phyloP scores from a whole-genome alignment of 2,113 vertebrate species.

The Channa maculata region DNA sequence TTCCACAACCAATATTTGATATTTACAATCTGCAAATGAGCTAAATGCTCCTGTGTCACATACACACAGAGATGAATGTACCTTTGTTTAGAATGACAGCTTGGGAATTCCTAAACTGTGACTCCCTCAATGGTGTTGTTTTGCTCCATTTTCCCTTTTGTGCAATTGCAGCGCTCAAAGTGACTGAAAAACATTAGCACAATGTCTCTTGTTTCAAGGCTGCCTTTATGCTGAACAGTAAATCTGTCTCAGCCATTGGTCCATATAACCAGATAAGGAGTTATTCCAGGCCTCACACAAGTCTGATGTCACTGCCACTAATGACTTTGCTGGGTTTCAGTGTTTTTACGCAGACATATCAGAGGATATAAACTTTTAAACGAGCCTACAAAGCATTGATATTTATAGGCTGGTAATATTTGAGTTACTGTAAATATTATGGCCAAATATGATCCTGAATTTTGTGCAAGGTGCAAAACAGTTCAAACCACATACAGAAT shows the following conservation, averaged over 20 bases:
- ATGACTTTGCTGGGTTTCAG: slow-evolving; percentile 61
- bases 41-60: slow-evolving; percentile 18
- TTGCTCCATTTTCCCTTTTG: slow-evolving; percentile 63
- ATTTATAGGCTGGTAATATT: slow-evolving; percentile 53
- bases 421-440: slow-evolving; percentile 48
- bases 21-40: slow-evolving; percentile 58
- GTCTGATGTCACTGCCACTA: slow-evolving; percentile 67
- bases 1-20: slow-evolving; percentile 49
- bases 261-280: slow-evolving; percentile 76
- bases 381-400: slow-evolving; percentile 33
- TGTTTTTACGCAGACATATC: slow-evolving; percentile 58
- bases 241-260: slow-evolving; percentile 75
- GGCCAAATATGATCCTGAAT: slow-evolving; percentile 33
- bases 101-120: slow-evolving; percentile 58
- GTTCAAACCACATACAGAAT: slow-evolving; percentile 25
- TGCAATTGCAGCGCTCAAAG: slow-evolving; percentile 70
- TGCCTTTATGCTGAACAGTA: slow-evolving; percentile 69
- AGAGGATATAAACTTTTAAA: slow-evolving; percentile 59
- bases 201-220: slow-evolving; percentile 76
- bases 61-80: slow-evolving; percentile 51
- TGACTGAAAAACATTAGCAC: slow-evolving; percentile 71
- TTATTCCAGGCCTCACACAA: slow-evolving; percentile 64
- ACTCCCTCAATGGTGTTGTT: slow-evolving; percentile 67
- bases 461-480: slow-evolving; percentile 47
- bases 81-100: slow-evolving; percentile 56